Percentiles rank a stretch among this genome's conserved stretches.
Conservation (phyloP, 2,888 invertebrate species). For the Bugulina stolonifera region DNA sequence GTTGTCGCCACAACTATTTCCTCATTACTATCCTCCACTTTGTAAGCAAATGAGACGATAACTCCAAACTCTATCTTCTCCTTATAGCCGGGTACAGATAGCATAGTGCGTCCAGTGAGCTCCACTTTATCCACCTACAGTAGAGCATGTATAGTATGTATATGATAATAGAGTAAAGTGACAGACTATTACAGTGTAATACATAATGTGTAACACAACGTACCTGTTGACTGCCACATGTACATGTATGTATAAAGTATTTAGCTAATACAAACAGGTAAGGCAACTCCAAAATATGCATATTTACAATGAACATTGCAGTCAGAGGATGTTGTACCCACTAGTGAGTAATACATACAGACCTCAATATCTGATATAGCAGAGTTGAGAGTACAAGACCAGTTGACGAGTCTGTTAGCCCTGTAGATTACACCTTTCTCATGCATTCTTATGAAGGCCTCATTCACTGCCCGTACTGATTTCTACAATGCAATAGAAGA, state of each 20-base stretch:
- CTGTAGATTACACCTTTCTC: constrained; percentile 85
- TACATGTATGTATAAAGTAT: too few species aligned
- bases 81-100: constrained; percentile 86
- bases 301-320: too few species aligned
- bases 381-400: constrained; percentile 92
- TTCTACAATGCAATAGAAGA: constrained; percentile 28
- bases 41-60: constrained; percentile 84
- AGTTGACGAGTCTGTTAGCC: constrained; percentile 90
- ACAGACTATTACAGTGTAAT: too few species aligned
- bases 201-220: too few species aligned
- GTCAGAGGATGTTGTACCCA: too few species aligned
- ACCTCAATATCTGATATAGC: constrained; percentile 98
- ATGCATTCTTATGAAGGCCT: constrained; percentile 86
- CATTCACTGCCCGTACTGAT: constrained; percentile 78
- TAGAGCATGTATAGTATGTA: too few species aligned
- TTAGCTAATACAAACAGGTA: too few species aligned
- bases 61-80: constrained; percentile 88
- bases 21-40: constrained; percentile 65
- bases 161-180: too few species aligned
- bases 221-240: too few species aligned
- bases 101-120: constrained; percentile 73
- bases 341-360: too few species aligned
- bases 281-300: too few species aligned
- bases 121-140: constrained; percentile 78
- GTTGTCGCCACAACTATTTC: constrained; percentile 90